A percentile compares a stretch with the other conserved stretches of the same genome.
Conservation (phyloP, 2,113 vertebrate species). For the Pseudopipra pipra region DNA sequence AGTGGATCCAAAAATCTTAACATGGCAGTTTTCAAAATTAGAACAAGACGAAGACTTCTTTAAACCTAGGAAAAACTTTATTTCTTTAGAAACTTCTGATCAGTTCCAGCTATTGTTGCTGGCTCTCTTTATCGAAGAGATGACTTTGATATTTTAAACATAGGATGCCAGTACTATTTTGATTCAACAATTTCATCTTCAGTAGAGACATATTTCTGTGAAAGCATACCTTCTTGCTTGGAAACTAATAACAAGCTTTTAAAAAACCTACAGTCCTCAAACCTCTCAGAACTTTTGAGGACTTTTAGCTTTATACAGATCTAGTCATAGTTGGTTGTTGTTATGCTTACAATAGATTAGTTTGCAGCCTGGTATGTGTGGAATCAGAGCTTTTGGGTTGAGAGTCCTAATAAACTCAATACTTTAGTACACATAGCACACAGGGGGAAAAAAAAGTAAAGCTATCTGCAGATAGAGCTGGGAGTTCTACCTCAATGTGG, state of each 20-base stretch:
- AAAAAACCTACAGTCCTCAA: not conserved
- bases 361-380: not conserved
- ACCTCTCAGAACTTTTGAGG: not conserved
- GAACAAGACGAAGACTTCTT: not conserved
- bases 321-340: not conserved
- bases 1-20: not conserved
- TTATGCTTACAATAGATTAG: not conserved
- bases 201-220: not conserved
- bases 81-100: not conserved
- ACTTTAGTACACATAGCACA: not conserved
- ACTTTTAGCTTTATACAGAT: not conserved
- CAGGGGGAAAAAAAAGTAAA: not conserved
- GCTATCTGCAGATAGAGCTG: not conserved
- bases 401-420: not conserved
- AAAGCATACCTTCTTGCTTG: not conserved
- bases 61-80: not conserved
- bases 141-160: not conserved
- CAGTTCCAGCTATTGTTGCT: not conserved
- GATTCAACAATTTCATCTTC: not conserved
- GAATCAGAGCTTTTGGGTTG: not conserved
- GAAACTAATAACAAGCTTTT: not conserved
- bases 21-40: not conserved
- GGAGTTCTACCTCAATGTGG: not conserved
- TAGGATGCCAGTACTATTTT: not conserved
- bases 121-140: not conserved